A percentile compares a stretch with the other conserved stretches of the same genome.
Conservation (phyloP, 1,140 invertebrate genomes). For the Ruditapes philippinarum region DNA sequence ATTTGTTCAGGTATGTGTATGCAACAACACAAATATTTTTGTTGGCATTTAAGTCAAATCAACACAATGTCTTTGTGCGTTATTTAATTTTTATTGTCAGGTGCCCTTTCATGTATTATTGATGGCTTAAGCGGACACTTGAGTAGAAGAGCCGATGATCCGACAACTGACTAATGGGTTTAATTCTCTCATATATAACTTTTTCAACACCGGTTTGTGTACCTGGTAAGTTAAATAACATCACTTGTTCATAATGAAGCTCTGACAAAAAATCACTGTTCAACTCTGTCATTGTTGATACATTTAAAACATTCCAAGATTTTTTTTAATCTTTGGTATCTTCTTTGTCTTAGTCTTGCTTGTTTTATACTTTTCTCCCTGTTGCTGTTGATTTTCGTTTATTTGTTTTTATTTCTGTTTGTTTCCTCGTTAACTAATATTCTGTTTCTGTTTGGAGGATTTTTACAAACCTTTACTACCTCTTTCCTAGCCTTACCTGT, state of each 20-base stretch:
- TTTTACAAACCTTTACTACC: neutral
- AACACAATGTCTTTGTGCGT: too few relatives aligned
- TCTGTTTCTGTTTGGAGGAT: neutral
- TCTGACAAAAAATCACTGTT: constrained; percentile 52
- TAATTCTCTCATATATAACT: constrained; percentile 63
- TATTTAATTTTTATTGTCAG: too few relatives aligned
- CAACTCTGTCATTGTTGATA: constrained; percentile 34
- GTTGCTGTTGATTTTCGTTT: neutral
- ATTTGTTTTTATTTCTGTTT: neutral
- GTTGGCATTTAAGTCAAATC: too few relatives aligned
- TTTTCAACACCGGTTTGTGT: constrained; percentile 45
- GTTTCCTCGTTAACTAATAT: neutral
- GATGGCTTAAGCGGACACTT: too few relatives aligned
- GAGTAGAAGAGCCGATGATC: too few relatives aligned
- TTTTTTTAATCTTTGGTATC: constrained; percentile 5
- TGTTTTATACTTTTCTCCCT: neutral
- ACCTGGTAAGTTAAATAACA: constrained; percentile 59
- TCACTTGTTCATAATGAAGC: constrained; percentile 46
- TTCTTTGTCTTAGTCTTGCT: neutral
- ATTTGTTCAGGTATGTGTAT: too few relatives aligned
- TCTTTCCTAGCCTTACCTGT: constrained; percentile 49
- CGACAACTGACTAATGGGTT: constrained; percentile 58
- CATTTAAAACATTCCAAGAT: neutral
- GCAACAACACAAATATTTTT: too few relatives aligned
- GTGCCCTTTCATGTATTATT: too few relatives aligned